Base-by-base conservation (phyloP, 2,797 vertebrate genomes). In the Apogon talboti region DNA sequence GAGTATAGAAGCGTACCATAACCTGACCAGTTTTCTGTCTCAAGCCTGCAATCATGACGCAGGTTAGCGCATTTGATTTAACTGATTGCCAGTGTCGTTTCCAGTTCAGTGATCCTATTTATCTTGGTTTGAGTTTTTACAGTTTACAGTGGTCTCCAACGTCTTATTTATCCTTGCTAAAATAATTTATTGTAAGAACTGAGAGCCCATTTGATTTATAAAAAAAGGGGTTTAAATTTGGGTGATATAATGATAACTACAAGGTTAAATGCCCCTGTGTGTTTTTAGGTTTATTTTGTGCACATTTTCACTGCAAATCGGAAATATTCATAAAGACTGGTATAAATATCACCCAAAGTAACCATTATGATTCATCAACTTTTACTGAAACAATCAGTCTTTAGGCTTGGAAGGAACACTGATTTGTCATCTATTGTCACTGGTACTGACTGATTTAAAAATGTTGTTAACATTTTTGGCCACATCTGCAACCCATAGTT, bases 71-170 rank as follows among this genome's bases (percentile, higher is more conserved):
- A 59, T 44, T 67, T 49, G 40, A 40, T 56, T 61, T 16, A 24
- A 10, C 51, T 74, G 63, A 82, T 74, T 83, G 51, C 59, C 14
- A 1, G 28, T 24, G 13, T 62, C 37, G 60, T 63, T 59, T 71
- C 48, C 52, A 70, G 52, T 43, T 50, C 45, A 50, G 50, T 54
- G 56, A 66, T 71, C 70, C 47, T 33, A 35, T 68, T 28, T 44
- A 56, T 60, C 65, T 48, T 48, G 61, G 33, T 56, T 61, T n/a
- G 38, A 7, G n/a, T 7, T 54, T 15, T 67, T 14, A 0, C 33
- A 24, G 15, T 71, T 66, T 52, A 49, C 18, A 21, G 3, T 35
- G 46, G 13, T 28, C 6, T 28, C 24, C 6, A 3, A 61, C 63
- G 43, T 46, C 46, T 41, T 46, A 30, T 28, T 28, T 60, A 49